Evolutionary conservation across 2,113 vertebrate genomes (phyloP).

Genomic region (Pseudopipra pipra): DNA sequence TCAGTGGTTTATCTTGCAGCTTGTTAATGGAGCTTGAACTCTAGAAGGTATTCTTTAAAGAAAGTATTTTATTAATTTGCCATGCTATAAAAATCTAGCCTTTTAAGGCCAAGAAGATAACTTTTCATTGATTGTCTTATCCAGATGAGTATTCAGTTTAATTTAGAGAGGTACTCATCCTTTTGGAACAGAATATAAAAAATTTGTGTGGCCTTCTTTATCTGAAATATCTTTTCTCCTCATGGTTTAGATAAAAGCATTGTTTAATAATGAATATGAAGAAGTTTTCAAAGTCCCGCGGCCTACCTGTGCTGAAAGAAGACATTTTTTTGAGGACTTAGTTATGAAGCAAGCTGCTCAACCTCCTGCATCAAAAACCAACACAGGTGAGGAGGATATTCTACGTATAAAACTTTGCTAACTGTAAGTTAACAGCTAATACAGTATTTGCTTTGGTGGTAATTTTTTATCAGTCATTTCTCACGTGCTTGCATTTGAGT

Average conservation of each 20-base stretch:
- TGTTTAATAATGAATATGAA: slow-evolving; percentile 83
- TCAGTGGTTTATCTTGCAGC: neutral
- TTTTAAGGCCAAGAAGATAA: neutral
- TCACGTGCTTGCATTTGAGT: neutral
- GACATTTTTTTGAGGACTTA: slow-evolving; percentile 88
- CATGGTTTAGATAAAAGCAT: slow-evolving; percentile 78
- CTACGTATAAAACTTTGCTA: neutral
- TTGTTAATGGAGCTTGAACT: neutral
- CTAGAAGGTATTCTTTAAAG: neutral
- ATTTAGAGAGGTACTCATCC: neutral
- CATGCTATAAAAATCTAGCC: neutral
- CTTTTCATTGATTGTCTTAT: neutral
- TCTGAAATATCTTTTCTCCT: neutral
- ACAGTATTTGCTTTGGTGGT: neutral
- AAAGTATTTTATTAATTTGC: neutral
- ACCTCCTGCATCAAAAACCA: slow-evolving; percentile 80
- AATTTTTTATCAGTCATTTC: neutral
- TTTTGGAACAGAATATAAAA: neutral
- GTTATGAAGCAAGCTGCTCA: slow-evolving; percentile 87
- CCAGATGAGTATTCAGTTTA: neutral
- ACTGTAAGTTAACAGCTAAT: neutral
- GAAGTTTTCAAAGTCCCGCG: slow-evolving; percentile 84
- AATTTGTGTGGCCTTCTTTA: neutral
- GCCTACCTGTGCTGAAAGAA: slow-evolving; percentile 79
- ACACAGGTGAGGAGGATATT: slow-evolving; percentile 76